Conservation (phyloP, 2,113 vertebrate species). For the Uria aalge region DNA sequence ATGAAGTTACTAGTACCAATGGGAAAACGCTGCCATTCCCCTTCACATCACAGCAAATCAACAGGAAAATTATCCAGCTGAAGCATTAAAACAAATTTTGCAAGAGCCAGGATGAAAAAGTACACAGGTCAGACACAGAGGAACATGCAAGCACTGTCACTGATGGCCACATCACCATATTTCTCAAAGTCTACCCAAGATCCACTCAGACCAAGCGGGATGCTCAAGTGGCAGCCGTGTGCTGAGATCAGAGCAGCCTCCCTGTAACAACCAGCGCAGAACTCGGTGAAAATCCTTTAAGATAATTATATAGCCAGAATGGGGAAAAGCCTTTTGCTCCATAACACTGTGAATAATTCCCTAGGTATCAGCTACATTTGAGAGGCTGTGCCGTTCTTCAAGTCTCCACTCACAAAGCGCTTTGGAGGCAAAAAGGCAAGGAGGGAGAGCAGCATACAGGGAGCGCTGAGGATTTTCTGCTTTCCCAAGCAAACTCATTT, state of each 20-base stretch:
- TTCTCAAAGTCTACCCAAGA: background rate
- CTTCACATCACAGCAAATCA: background rate
- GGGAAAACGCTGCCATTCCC: background rate
- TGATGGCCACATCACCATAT: background rate
- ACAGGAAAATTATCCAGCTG: background rate
- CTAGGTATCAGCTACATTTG: background rate
- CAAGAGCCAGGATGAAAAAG: background rate
- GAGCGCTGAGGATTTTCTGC: background rate
- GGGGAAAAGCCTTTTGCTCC: background rate
- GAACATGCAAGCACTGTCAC: background rate
- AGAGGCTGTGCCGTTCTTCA: background rate
- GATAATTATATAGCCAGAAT: background rate
- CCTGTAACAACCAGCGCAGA: background rate
- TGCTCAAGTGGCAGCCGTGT: background rate
- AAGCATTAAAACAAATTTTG: background rate
- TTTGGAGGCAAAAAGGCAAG: background rate
- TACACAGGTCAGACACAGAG: background rate
- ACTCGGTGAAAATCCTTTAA: background rate
- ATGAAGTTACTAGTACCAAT: background rate
- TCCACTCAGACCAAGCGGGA: background rate
- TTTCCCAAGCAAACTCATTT: background rate
- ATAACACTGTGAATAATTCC: background rate
- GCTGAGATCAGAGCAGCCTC: background rate
- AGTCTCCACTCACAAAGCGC: background rate
- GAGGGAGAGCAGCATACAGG: background rate